Evolutionary conservation across 2,888 invertebrate species (phyloP), one percentile per base, ranked within the genome.

Genomic region (Metellina segmentata): DNA sequence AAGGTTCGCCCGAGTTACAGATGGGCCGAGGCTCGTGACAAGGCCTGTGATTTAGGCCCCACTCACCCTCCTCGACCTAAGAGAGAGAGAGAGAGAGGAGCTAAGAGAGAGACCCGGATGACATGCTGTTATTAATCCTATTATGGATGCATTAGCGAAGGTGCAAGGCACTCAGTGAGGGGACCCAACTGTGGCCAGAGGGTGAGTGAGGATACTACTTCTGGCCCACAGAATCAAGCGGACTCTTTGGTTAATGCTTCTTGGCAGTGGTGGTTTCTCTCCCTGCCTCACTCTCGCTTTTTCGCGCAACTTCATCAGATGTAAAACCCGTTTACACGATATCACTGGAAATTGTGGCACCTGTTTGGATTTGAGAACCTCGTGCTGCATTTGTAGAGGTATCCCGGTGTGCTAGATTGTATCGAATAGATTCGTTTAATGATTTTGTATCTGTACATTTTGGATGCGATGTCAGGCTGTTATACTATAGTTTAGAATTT

Each of bases 81-180:
- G 53, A 90, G 85, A 61, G 91, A 78, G 72, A 88, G 53, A 90
- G 85, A 61, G 91, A 78, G 72, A 86, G 81, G 85, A 51, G 61
- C 89, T 51, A 70, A 48, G 48, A 61, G 89, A 77, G 83, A 75
- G 75, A 48, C 34, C 81, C 70, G 52, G 92, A 87, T 91, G 93
- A 93, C 92, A 93, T 93, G 92, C 77, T 93, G 93, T 92, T 93
- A 93, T 93, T 93, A 93, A 93, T 93, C 93, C 93, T 93, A 92
- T 93, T 93, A 93, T 92, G 90, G 93, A 90, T 93, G 93, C 93
- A 93, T 93, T 93, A 93, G 93, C 86, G 93, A 92, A 89, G 92
- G 89, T 92, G 87, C 86, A 19, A 85, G 81, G 85, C 91, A 83
- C 91, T 87, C 91, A 87, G 82, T 72, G 82, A 11, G 16, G 77